A percentile compares a stretch with the other conserved stretches of the same genome.
Conservation (phyloP, 2,113 vertebrate genomes). For the Cygnus atratus region DNA sequence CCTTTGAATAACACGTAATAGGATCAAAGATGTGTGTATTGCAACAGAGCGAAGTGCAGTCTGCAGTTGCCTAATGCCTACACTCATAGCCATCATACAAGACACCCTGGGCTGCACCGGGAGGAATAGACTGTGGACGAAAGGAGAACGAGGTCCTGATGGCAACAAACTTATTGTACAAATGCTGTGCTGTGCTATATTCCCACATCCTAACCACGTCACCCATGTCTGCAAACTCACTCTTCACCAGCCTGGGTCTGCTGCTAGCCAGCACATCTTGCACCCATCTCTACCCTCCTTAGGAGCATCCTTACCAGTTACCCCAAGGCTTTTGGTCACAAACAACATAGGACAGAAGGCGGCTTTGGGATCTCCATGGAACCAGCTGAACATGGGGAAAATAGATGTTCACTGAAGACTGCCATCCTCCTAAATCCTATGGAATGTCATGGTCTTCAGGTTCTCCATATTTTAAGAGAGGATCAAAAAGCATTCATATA, state of each 20-base stretch:
- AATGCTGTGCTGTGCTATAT: not conserved
- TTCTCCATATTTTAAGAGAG: not conserved
- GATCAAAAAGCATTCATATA: conserved; percentile 1
- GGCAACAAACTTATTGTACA: rapidly evolving
- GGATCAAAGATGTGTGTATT: not conserved
- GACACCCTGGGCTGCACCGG: not conserved
- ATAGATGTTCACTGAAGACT: not conserved
- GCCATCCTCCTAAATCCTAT: not conserved
- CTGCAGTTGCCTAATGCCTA: rapidly evolving
- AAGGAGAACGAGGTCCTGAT: not conserved
- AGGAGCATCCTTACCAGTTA: not conserved
- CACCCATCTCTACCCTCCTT: not conserved
- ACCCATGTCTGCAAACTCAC: rapidly evolving
- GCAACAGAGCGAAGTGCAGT: not conserved
- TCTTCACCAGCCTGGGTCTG: not conserved
- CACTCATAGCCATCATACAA: rapidly evolving
- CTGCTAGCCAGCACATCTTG: not conserved
- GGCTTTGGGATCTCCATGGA: not conserved
- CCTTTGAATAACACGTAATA: not conserved
- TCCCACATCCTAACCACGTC: not conserved
- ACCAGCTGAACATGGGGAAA: not conserved
- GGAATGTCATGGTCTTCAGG: not conserved
- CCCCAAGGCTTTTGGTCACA: not conserved
- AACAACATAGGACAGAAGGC: not conserved
- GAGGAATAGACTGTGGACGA: not conserved